phyloP scores from a whole-genome alignment of 2,113 vertebrate genomes.

The Scopus umbretta region DNA sequence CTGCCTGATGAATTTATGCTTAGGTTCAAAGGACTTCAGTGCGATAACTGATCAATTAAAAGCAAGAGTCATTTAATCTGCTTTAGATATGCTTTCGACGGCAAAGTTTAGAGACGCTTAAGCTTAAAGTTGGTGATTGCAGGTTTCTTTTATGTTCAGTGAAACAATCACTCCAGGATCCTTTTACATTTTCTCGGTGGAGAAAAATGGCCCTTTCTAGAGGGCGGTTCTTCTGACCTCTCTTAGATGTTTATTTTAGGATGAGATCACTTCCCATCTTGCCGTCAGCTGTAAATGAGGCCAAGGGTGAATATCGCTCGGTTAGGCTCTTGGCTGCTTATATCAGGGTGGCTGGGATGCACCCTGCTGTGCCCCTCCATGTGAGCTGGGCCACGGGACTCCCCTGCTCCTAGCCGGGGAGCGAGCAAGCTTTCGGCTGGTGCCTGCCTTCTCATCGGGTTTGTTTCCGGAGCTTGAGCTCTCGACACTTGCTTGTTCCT shows the following conservation, averaged over 20 bases:
- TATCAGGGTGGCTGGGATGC: neutral
- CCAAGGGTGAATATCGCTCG: neutral
- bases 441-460: accelerated
- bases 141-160: neutral
- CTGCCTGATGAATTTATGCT: neutral
- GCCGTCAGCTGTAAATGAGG: neutral
- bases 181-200: neutral
- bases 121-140: neutral
- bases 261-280: constrained; percentile 32
- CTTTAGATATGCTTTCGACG: neutral
- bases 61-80: neutral
- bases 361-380: accelerated
- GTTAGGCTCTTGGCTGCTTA: neutral
- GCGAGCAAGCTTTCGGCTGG: accelerated
- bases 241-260: constrained; percentile 27
- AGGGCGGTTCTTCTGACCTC: constrained; percentile 22
- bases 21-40: neutral
- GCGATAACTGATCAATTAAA: neutral
- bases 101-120: neutral
- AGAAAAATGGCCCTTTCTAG: neutral
- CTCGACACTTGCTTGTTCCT: neutral
- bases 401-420: neutral
- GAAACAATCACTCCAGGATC: neutral
- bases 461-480: neutral
- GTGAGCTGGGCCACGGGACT: accelerated